Evolutionary conservation across 1,140 invertebrate species (phyloP).

Genomic region (Neocloeon triangulifer): DNA sequence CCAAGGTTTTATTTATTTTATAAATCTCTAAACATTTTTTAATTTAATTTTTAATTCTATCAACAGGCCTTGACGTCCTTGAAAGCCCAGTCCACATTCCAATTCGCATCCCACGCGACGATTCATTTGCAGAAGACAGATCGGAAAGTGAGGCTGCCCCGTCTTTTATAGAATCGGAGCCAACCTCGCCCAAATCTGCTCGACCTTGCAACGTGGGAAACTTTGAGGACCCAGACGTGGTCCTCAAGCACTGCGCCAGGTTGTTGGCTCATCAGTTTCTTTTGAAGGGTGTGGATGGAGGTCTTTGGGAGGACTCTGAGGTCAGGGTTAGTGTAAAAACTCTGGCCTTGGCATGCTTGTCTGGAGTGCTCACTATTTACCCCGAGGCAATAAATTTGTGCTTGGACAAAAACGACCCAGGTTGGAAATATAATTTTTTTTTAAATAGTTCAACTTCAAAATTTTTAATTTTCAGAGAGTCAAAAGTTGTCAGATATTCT

Average conservation of each 20-base stretch:
- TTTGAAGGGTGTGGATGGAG: conserved; percentile 33
- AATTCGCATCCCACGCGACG: no score
- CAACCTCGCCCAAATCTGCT: no score
- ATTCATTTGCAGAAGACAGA: no score
- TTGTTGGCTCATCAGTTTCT: conserved; percentile 53
- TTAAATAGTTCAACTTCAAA: conserved; percentile 1
- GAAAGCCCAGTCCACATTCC: no score
- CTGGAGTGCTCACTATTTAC: conserved; percentile 38
- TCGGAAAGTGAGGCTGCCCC: no score
- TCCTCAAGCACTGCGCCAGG: conserved; percentile 49
- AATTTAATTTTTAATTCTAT: no score
- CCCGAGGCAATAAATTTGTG: conserved; percentile 41
- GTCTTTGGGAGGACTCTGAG: conserved; percentile 36
- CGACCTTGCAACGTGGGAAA: conserved; percentile 36
- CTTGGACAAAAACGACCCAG: conserved; percentile 17
- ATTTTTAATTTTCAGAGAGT: neutral
- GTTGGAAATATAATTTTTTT: neutral
- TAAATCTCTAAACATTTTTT: no score
- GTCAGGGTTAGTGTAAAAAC: conserved; percentile 69
- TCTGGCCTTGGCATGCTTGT: conserved; percentile 49
- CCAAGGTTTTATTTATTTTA: no score
- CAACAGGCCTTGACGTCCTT: no score
- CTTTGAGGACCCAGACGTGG: conserved; percentile 34
- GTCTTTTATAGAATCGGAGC: no score
- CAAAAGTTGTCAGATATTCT: conserved; percentile 41